Percentiles rank a stretch among this genome's conserved stretches.
Evolutionary conservation across 2,888 invertebrate species (phyloP).

Genomic region (Macropis europaea): DNA sequence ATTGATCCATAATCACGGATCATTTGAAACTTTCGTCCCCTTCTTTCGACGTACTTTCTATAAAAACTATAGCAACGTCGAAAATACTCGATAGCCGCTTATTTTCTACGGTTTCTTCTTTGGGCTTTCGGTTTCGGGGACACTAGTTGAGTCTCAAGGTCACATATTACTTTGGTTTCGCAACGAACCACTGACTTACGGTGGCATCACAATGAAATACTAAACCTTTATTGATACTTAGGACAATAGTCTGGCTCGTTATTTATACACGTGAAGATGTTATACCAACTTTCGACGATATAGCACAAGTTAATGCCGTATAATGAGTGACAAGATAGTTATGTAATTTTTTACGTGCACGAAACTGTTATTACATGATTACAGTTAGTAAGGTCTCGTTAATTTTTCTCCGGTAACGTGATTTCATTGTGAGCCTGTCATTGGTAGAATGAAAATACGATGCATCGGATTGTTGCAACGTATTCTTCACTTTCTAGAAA

Average conservation of each 20-base stretch:
- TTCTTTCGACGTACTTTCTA: not conserved
- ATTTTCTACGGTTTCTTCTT: conserved; percentile 13
- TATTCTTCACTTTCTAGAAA: not conserved
- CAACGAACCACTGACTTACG: not conserved
- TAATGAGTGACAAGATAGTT: not conserved
- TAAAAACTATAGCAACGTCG: conserved; percentile 1
- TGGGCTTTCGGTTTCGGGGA: not conserved
- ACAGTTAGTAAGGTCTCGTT: conserved; percentile 18
- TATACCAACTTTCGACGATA: not conserved
- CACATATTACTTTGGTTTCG: not conserved
- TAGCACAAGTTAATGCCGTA: not conserved
- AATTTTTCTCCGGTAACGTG: conserved; percentile 25
- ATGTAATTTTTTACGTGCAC: conserved; percentile 17
- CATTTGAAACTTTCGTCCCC: conserved; percentile 20
- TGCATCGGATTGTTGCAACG: not conserved
- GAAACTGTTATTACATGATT: conserved; percentile 22
- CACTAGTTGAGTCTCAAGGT: conserved; percentile 11
- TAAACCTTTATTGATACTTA: not conserved
- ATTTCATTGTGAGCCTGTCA: conserved; percentile 3
- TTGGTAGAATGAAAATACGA: not conserved
- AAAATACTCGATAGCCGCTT: conserved; percentile 5
- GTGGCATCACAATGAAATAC: not conserved
- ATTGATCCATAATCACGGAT: conserved; percentile 26
- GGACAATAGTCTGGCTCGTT: not conserved
- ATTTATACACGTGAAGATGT: not conserved